Conservation (phyloP, 1,140 invertebrate species). For the Oncopodura yosiiana region DNA sequence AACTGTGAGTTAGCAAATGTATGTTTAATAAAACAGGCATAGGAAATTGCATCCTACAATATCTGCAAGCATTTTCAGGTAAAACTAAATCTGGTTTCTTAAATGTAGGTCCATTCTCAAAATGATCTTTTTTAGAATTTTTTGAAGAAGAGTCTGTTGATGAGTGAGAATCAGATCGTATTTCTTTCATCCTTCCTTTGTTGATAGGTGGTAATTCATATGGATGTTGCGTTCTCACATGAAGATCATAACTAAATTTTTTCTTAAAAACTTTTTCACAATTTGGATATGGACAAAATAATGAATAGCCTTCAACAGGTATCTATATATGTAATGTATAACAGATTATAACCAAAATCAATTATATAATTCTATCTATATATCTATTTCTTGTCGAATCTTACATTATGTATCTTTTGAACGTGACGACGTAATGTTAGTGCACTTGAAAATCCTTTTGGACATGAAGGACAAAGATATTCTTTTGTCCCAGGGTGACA, state of each 20-base stretch:
- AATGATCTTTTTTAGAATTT: no score
- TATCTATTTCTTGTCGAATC: no score
- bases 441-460: constrained; percentile 18
- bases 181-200: no score
- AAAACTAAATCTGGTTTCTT: not conserved
- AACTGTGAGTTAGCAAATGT: not conserved
- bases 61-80: not conserved
- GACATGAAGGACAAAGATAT: constrained; percentile 8
- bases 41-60: not conserved
- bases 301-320: no score
- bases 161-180: no score
- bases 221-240: no score
- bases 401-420: constrained; percentile 10
- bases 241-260: not conserved
- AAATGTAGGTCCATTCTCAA: no score
- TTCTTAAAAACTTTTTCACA: not conserved
- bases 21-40: not conserved
- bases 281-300: not conserved
- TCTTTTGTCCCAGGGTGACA: constrained; percentile 18
- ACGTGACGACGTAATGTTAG: constrained; percentile 18
- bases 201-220: no score
- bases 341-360: no score
- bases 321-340: no score
- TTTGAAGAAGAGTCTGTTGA: no score
- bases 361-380: no score